Evolutionary conservation across 2,888 invertebrate species (phyloP).

Genomic region (Cheilosia vernalis): DNA sequence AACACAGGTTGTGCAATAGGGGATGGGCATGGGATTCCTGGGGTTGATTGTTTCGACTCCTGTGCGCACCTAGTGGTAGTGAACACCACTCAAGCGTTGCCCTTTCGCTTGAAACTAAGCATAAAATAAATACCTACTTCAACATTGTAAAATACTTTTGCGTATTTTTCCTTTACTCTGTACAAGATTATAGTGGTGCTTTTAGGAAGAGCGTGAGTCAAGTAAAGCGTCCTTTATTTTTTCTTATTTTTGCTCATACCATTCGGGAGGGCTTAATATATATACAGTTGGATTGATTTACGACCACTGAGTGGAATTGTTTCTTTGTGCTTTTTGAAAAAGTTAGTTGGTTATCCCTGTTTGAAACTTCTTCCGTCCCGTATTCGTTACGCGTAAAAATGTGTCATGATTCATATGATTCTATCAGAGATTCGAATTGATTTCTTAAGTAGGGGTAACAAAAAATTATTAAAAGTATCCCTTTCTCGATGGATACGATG

Average conservation of each 20-base stretch:
- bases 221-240: constrained; percentile 41
- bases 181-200: constrained; percentile 17
- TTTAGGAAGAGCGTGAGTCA: constrained; percentile 14
- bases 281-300: constrained; percentile 42
- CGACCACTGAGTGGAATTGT: constrained; percentile 27
- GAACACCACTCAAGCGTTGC: constrained; percentile 31
- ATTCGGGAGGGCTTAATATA: constrained; percentile 4
- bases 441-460: not conserved
- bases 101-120: constrained; percentile 39
- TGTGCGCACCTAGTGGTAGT: constrained; percentile 28
- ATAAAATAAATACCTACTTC: constrained; percentile 57
- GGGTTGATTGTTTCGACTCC: constrained; percentile 32
- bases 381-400: constrained; percentile 22
- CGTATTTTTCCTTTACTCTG: constrained; percentile 11
- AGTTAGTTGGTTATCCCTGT: constrained; percentile 16
- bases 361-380: constrained; percentile 8
- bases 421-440: constrained; percentile 18
- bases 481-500: not conserved
- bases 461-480: constrained; percentile 19
- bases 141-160: constrained; percentile 4
- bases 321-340: constrained; percentile 31
- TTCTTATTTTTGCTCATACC: constrained; percentile 9
- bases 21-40: not conserved
- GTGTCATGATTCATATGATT: constrained; percentile 36
- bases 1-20: constrained; percentile 35